Percentiles rank a stretch among this genome's conserved stretches.
phyloP scores from a whole-genome alignment of 2,797 vertebrate genomes.

The Australoheros facetus region DNA sequence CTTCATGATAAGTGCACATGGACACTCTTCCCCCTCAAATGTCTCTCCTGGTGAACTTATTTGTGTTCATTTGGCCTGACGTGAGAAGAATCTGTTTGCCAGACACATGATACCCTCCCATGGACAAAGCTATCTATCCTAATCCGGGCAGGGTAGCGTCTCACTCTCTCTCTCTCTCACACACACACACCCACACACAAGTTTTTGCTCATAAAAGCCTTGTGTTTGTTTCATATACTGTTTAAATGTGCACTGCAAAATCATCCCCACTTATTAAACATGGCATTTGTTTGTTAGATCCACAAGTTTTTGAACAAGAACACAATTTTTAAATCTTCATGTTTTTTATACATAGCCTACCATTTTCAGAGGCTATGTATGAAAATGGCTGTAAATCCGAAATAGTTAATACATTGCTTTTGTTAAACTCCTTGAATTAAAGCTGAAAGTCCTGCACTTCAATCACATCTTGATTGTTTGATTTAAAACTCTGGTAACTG shows the following conservation, averaged over 20 bases:
- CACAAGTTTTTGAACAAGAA: not conserved
- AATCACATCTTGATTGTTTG: not conserved
- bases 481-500: not conserved
- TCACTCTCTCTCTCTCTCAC: constrained; percentile 4
- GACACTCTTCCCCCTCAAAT: constrained; percentile 54
- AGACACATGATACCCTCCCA: constrained; percentile 58
- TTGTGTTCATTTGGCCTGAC: constrained; percentile 83
- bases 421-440: not conserved
- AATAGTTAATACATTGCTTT: not conserved
- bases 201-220: not conserved
- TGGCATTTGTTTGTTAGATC: not conserved
- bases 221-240: no score
- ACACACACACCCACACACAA: not conserved
- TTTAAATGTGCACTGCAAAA: not conserved
- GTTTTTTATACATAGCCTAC: fast-evolving
- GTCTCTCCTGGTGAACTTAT: constrained; percentile 72
- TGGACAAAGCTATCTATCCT: constrained; percentile 82
- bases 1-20: constrained; percentile 68
- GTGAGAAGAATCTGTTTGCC: constrained; percentile 77
- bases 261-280: not conserved
- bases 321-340: not conserved
- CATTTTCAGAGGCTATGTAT: not conserved
- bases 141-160: constrained; percentile 60
- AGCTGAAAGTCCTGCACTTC: not conserved
- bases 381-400: not conserved